These are phyloP conservation scores for Corythornis leucogaster DNA, from an alignment of 2,797 vertebrate genomes.

Conservation along the genomic window DNA sequence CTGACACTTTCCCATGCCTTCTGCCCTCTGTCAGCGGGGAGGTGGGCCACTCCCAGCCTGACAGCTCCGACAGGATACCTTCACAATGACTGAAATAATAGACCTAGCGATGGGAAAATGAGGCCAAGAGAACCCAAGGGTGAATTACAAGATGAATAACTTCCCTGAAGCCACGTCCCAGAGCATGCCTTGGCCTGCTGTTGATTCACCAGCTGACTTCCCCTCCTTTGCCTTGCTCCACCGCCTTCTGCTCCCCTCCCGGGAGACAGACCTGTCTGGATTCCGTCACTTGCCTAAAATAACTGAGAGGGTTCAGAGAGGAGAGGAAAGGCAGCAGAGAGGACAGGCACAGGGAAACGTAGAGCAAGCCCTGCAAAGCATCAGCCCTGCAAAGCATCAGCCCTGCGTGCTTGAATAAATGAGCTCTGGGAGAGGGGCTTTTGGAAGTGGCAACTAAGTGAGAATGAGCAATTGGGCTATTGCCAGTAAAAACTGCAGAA, in stretches of 20 bases:
- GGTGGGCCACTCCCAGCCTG: slow-evolving; percentile 68
- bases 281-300: slow-evolving; percentile 48
- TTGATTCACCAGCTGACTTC: slow-evolving; percentile 65
- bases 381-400: background rate
- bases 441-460: background rate
- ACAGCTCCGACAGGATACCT: slow-evolving; percentile 74
- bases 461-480: background rate
- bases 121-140: slow-evolving; percentile 64
- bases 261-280: slow-evolving; percentile 55
- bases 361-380: background rate
- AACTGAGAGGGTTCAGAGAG: background rate
- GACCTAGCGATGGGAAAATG: slow-evolving; percentile 55
- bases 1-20: slow-evolving; percentile 72
- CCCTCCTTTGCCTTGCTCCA: slow-evolving; percentile 31
- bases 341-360: background rate
- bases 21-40: slow-evolving; percentile 64
- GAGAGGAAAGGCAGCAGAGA: background rate
- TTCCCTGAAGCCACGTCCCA: slow-evolving; percentile 48
- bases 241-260: slow-evolving; percentile 33
- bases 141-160: slow-evolving; percentile 63
- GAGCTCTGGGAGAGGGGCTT: accelerated
- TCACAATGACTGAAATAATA: slow-evolving; percentile 60
- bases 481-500: accelerated
- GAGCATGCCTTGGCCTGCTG: slow-evolving; percentile 65
- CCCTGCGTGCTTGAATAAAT: background rate